Evolutionary conservation across 2,113 vertebrate species (phyloP).

Genomic region (Pseudorasbora parva): DNA sequence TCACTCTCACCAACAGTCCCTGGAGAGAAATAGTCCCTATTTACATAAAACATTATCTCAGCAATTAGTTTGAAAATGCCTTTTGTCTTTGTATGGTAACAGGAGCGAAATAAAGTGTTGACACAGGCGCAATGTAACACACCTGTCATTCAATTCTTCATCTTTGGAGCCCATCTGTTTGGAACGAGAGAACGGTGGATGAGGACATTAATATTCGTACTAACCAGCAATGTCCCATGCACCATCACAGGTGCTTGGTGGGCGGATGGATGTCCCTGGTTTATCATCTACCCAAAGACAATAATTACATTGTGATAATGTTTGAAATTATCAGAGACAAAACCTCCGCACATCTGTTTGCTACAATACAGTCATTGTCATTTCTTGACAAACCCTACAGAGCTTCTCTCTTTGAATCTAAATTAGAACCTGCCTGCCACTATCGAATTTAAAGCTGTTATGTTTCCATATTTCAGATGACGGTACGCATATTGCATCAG

Average conservation of each 20-base stretch:
- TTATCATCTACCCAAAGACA: slow-evolving; percentile 11
- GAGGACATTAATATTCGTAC: slow-evolving; percentile 9
- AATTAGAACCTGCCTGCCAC: background rate
- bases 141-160: slow-evolving; percentile 18
- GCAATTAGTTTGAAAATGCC: slow-evolving; percentile 9
- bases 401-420: background rate
- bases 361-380: background rate
- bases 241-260: background rate
- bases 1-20: background rate
- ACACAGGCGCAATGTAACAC: background rate
- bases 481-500: background rate
- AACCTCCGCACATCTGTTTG: slow-evolving; percentile 3
- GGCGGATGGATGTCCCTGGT: background rate
- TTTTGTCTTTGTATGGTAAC: background rate
- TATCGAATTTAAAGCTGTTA: background rate
- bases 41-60: background rate
- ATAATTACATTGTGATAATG: background rate
- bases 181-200: background rate
- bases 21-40: background rate
- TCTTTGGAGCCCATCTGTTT: slow-evolving; percentile 14
- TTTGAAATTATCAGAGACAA: slow-evolving; percentile 13
- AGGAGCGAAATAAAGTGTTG: background rate
- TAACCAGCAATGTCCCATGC: background rate
- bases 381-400: background rate
- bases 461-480: slow-evolving; percentile 10